Conservation (phyloP, 2,797 vertebrate species). For the Crypturellus tataupa region DNA sequence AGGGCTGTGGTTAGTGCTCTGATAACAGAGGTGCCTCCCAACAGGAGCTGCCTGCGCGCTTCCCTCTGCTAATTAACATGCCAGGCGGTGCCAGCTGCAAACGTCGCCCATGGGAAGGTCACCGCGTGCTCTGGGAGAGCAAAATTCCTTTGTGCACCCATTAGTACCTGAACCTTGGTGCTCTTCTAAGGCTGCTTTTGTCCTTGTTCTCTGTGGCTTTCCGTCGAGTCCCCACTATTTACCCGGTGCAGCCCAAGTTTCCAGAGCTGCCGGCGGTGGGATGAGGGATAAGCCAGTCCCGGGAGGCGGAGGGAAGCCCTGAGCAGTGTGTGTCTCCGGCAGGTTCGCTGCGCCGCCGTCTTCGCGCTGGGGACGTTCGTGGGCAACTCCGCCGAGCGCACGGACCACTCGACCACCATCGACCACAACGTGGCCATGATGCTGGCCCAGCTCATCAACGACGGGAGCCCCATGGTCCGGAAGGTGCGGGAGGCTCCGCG, state of each 20-base stretch:
- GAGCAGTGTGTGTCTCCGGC: neutral
- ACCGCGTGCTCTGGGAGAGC: neutral
- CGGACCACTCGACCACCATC: constrained; percentile 98
- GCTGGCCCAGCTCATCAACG: constrained; percentile 96
- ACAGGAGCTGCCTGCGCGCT: neutral
- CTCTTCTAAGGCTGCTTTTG: neutral
- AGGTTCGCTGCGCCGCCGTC: constrained; percentile 95
- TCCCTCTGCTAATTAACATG: constrained; percentile 22
- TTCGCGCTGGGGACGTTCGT: constrained; percentile 97
- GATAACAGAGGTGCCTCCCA: neutral
- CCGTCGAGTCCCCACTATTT: neutral
- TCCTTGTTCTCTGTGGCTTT: neutral
- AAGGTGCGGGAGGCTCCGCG: constrained; percentile 83
- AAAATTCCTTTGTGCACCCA: neutral
- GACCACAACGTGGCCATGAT: constrained; percentile 99
- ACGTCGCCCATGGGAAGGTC: constrained; percentile 33
- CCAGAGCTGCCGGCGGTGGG: neutral
- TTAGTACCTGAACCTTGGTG: neutral
- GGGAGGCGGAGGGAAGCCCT: neutral
- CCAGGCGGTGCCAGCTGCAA: neutral
- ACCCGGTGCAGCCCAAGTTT: neutral
- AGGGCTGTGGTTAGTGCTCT: neutral
- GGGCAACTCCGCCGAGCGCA: constrained; percentile 94
- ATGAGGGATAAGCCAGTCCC: neutral
- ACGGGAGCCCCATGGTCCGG: constrained; percentile 94